These are phyloP conservation scores for Chrysocyon brachyurus DNA, from an alignment of 2,797 vertebrate species.

Conservation along the genomic window DNA sequence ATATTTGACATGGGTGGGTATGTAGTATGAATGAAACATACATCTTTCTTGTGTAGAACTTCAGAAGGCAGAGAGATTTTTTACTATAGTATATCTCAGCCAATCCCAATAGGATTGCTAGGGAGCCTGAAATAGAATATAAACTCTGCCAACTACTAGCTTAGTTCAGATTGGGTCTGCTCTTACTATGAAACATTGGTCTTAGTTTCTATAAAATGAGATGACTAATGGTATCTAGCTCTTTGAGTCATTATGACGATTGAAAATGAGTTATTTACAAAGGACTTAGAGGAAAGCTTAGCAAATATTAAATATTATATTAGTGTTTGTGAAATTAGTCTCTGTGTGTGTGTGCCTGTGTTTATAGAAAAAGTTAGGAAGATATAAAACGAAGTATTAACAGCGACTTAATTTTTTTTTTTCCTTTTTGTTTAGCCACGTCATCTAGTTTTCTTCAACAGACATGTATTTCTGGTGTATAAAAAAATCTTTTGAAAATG, in stretches of 20 bases:
- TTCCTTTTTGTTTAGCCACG: not conserved
- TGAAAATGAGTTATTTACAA: slow-evolving; percentile 47
- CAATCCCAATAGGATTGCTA: not conserved
- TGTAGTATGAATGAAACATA: not conserved
- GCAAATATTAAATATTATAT: not conserved
- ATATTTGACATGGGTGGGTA: not conserved
- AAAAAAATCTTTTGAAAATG: not conserved
- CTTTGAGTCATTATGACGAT: not conserved
- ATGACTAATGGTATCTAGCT: not conserved
- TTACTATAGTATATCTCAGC: not conserved
- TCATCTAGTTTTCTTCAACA: not conserved
- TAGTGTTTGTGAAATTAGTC: not conserved
- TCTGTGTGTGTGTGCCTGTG: not conserved
- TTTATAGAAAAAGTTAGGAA: not conserved
- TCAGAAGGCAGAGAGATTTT: not conserved
- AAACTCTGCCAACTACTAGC: not conserved
- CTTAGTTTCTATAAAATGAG: not conserved
- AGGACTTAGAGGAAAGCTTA: not conserved
- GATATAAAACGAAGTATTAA: not conserved
- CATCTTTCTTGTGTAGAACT: not conserved
- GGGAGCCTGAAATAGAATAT: not conserved
- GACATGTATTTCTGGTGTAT: not conserved
- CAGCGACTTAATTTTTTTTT: not conserved
- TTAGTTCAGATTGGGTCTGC: not conserved
- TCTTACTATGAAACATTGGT: not conserved